Evolutionary conservation across 2,797 vertebrate species (phyloP), one percentile per base, ranked within the genome.

Genomic region (Bovichtus diacanthus): DNA sequence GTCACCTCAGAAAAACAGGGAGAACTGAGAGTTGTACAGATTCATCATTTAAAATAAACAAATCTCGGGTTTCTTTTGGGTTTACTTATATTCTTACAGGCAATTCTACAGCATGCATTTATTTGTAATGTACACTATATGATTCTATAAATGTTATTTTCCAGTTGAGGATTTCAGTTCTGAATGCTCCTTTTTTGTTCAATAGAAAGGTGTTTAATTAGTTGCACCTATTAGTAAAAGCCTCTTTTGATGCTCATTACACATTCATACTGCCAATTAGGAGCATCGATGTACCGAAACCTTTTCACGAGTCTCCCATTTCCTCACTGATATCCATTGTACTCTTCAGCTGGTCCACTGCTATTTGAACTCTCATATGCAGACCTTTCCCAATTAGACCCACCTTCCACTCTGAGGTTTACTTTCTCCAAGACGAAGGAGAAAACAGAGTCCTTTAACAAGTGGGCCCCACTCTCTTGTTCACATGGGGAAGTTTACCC

Each of bases 401-500:
- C 92, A 94, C 92, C 92, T 95, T 94, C 90, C 84, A 90, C 87
- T 92, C 86, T 88, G 73, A 87, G 84, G 81, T 94, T 89, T 93
- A 86, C 89, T 88, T 88, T 70, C 83, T 88, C 83, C 80, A 88
- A 90, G 61, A 87, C 43, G 63, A 85, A 69, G 74, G 74, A 88
- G 90, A 92, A 93, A 94, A 92, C 87, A 90, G 83, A 87, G 78
- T 92, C 79, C 82, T 94, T 94, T 94, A 94, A 93, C 92, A 93
- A 94, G 93, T 50, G 92, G 89, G 93, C 92, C 92, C 87, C 93
- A 79, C 89, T 95, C 93, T 94, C 84, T 86, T 87, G 88, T 92
- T 90, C 87, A 74, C 86, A 75, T 80, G 81, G 83, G 87, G 91
- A 95, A 95, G 94, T 95, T 95, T 95, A 96, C 94, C 92, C 94